phyloP scores from a whole-genome alignment of 1,140 invertebrate genomes.

The Solen grandis region DNA sequence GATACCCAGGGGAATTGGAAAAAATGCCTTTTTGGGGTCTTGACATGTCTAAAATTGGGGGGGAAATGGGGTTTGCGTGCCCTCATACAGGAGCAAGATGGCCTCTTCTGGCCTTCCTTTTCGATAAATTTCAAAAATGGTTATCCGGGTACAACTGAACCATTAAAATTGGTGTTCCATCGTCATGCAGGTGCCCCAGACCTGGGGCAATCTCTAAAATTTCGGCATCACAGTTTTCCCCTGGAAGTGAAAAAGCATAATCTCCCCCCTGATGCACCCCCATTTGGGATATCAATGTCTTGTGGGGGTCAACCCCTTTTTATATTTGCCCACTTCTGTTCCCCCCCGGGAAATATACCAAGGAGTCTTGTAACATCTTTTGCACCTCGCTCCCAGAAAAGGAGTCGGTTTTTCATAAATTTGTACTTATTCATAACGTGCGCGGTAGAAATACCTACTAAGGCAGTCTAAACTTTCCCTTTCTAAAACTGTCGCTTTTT shows the following conservation, averaged over 20 bases:
- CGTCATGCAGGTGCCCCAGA: conserved; percentile 43
- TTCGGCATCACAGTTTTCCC: conserved; percentile 53
- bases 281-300: conserved; percentile 47
- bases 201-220: conserved; percentile 45
- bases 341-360: conserved; percentile 47
- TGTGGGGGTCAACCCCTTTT: conserved; percentile 20
- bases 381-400: no score
- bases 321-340: conserved; percentile 45
- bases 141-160: conserved; percentile 49
- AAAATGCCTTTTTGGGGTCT: conserved; percentile 34
- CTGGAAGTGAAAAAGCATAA: conserved; percentile 47
- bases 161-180: conserved; percentile 45
- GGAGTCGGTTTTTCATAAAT: conserved; percentile 40
- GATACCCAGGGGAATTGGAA: conserved; percentile 43
- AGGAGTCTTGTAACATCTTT: conserved; percentile 41
- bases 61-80: conserved; percentile 33
- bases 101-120: conserved; percentile 35
- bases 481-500: conserved; percentile 49
- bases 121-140: conserved; percentile 46
- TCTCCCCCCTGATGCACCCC: conserved; percentile 42
- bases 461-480: conserved; percentile 36
- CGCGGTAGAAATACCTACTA: conserved; percentile 38
- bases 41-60: conserved; percentile 39
- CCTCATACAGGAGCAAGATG: conserved; percentile 43
- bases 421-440: conserved; percentile 37